Evolutionary conservation across 1,140 invertebrate species (phyloP).

Genomic region (Eurytemora carolleeae): DNA sequence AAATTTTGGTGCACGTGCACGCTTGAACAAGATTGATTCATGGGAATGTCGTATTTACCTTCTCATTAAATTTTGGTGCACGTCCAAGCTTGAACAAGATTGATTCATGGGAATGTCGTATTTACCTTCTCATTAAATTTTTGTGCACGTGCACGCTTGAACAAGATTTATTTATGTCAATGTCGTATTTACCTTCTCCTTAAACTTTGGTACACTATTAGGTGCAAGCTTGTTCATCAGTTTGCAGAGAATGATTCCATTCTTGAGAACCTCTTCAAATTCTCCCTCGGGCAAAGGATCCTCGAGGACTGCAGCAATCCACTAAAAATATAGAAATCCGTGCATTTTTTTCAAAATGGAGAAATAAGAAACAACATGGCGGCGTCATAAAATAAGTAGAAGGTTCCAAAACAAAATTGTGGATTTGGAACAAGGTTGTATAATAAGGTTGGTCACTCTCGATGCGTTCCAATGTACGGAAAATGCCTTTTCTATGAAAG

Average conservation of each 20-base stretch:
- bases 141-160: too few relatives aligned
- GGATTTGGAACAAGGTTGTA: not conserved
- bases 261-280: constrained; percentile 75
- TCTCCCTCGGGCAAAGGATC: constrained; percentile 58
- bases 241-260: constrained; percentile 80
- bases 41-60: too few relatives aligned
- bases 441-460: too few relatives aligned
- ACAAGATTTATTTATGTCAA: too few relatives aligned
- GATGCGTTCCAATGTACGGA: too few relatives aligned
- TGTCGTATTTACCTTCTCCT: constrained; percentile 48
- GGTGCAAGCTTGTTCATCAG: constrained; percentile 84
- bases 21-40: too few relatives aligned
- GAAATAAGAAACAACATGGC: not conserved
- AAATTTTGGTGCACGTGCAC: constrained; percentile 82
- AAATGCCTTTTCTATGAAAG: too few relatives aligned
- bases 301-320: constrained; percentile 70
- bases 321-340: constrained; percentile 28
- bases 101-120: too few relatives aligned
- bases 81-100: too few relatives aligned
- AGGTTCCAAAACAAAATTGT: not conserved
- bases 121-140: too few relatives aligned
- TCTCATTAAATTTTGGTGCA: too few relatives aligned
- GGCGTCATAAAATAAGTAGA: not conserved
- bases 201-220: constrained; percentile 88
- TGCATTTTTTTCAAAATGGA: not conserved